Conservation (phyloP, 2,797 vertebrate genomes). For the Aulostomus chinensis region DNA sequence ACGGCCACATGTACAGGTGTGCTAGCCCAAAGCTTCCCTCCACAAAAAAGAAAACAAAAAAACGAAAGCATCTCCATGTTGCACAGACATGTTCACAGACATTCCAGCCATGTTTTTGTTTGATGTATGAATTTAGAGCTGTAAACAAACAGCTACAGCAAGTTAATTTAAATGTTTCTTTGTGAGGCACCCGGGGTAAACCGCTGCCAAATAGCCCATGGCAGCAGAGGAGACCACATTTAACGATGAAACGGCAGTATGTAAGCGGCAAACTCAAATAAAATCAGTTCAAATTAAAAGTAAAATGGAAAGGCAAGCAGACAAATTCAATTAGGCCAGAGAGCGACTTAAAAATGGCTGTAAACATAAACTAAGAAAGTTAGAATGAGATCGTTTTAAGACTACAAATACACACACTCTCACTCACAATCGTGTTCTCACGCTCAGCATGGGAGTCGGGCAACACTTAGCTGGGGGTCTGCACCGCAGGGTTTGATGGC, state of each 20-base stretch:
- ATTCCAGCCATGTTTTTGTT: constrained; percentile 67
- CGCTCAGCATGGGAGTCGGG: constrained; percentile 28
- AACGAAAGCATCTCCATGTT: constrained; percentile 46
- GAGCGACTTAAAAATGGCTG: too few relatives aligned
- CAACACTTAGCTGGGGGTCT: constrained; percentile 40
- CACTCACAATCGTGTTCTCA: constrained; percentile 26
- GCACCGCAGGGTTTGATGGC: constrained; percentile 16
- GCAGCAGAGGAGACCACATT: constrained; percentile 14
- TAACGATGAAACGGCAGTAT: too few relatives aligned
- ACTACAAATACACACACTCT: constrained; percentile 1
- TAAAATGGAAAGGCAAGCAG: too few relatives aligned
- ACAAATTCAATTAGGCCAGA: too few relatives aligned
- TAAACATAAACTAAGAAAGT: background rate
- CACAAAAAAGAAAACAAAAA: constrained; percentile 28
- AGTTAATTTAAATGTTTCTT: constrained; percentile 29
- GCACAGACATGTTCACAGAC: constrained; percentile 72
- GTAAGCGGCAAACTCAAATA: background rate
- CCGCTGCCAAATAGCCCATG: constrained; percentile 31
- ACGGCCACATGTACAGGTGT: constrained; percentile 58
- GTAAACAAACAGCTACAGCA: constrained; percentile 57
- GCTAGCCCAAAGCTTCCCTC: constrained; percentile 56
- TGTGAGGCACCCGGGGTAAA: constrained; percentile 5
- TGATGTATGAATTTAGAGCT: constrained; percentile 52
- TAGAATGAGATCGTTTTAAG: too few relatives aligned
- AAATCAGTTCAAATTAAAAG: constrained; percentile 6